Conservation (phyloP, 2,797 vertebrate species). For the Xenops minutus region DNA sequence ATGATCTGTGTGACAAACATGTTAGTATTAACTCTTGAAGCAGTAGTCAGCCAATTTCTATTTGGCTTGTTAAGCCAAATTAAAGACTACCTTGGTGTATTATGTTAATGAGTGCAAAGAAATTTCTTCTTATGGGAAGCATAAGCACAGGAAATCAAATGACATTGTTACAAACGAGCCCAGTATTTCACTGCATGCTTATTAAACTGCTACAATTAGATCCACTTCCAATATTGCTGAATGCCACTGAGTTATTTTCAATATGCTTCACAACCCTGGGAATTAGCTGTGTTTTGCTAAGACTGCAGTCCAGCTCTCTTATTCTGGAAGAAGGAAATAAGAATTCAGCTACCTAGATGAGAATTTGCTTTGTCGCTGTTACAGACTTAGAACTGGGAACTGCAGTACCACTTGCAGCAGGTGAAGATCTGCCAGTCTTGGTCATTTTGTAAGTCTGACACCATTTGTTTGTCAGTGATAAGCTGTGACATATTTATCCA, state of each 20-base stretch:
- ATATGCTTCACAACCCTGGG: neutral
- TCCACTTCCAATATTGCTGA: neutral
- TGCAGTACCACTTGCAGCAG: neutral
- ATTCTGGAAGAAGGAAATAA: neutral
- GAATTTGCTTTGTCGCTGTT: neutral
- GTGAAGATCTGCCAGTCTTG: neutral
- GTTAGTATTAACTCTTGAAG: neutral
- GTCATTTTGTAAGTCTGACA: neutral
- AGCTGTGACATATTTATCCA: neutral
- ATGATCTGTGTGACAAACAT: neutral
- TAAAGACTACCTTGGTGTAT: neutral
- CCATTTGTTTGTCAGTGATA: neutral
- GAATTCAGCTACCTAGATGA: neutral
- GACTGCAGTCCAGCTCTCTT: neutral
- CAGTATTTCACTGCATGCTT: neutral
- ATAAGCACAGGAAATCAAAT: neutral
- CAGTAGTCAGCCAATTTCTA: neutral
- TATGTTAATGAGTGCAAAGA: neutral
- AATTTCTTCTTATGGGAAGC: neutral
- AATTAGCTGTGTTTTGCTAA: neutral
- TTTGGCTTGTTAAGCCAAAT: neutral
- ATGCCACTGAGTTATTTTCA: neutral
- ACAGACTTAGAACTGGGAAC: neutral
- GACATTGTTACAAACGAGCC: neutral
- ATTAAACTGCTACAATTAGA: neutral